Percentiles rank a stretch among this genome's conserved stretches.
phyloP scores from a whole-genome alignment of 2,797 vertebrate species.

The Margarornis squamiger region DNA sequence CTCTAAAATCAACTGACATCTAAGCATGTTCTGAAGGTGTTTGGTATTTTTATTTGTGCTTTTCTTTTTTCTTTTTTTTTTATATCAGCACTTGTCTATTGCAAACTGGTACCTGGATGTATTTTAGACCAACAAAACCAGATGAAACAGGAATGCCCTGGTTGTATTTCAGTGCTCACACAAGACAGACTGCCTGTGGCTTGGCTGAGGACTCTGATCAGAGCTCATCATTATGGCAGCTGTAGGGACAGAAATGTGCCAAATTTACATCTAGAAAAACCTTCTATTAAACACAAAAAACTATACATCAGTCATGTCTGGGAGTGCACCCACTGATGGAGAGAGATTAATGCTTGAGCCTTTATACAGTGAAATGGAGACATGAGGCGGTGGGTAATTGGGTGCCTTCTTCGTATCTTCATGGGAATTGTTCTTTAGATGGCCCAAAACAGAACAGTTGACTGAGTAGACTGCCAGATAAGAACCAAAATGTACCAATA shows the following conservation, averaged over 20 bases:
- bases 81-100: neutral
- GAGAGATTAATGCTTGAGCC: neutral
- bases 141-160: neutral
- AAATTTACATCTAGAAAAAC: neutral
- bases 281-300: neutral
- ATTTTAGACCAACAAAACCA: neutral
- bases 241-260: neutral
- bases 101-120: neutral
- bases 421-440: neutral
- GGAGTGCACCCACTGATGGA: neutral
- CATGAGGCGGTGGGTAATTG: neutral
- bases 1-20: neutral
- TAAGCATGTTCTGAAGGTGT: neutral
- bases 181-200: neutral
- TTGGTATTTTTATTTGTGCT: neutral
- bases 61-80: too few species aligned
- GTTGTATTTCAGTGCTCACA: neutral
- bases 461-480: neutral
- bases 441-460: neutral
- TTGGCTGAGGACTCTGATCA: neutral
- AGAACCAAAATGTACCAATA: conserved; percentile 10
- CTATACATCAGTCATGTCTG: neutral
- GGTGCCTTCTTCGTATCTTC: neutral
- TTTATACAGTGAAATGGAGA: neutral
- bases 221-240: neutral